These are phyloP conservation scores for Tribolium madens DNA, from an alignment of 1,140 invertebrate species.

Conservation along the genomic window DNA sequence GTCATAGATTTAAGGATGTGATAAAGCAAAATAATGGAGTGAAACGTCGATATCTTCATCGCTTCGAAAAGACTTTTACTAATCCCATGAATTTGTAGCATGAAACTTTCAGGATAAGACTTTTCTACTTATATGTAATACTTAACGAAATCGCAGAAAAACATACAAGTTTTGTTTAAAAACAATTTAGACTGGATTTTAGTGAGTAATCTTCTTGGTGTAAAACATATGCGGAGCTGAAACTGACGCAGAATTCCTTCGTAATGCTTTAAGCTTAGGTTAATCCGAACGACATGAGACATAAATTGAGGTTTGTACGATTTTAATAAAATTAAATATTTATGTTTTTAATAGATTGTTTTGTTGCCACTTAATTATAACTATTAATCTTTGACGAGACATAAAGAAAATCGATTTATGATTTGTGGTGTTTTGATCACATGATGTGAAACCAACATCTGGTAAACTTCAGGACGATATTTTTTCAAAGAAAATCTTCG, in stretches of 20 bases:
- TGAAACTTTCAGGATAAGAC: conserved; percentile 8
- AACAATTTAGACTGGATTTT: conserved; percentile 27
- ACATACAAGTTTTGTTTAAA: background rate
- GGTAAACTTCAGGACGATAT: background rate
- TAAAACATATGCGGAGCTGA: conserved; percentile 25
- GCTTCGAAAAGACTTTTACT: conserved; percentile 21
- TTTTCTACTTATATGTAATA: conserved; percentile 33
- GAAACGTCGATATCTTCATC: conserved; percentile 33
- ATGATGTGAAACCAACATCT: conserved; percentile 32
- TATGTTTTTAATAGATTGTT: conserved; percentile 28
- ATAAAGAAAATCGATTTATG: conserved; percentile 32
- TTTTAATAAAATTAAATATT: conserved; percentile 5
- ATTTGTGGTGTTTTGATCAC: conserved; percentile 35
- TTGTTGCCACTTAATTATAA: conserved; percentile 18
- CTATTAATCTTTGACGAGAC: conserved; percentile 13
- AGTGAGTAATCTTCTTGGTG: conserved; percentile 22
- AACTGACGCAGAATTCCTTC: conserved; percentile 15
- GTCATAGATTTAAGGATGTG: conserved; percentile 21
- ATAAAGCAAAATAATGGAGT: conserved; percentile 35
- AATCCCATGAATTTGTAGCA: conserved; percentile 32
- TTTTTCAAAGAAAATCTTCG: background rate
- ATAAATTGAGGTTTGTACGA: conserved; percentile 8
- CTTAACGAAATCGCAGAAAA: background rate
- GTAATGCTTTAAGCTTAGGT: conserved; percentile 34
- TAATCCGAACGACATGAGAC: conserved; percentile 25